A percentile compares a stretch with the other conserved stretches of the same genome.
Conservation (phyloP, 2,888 invertebrate genomes). For the Hermaeophaga mercurialis region DNA sequence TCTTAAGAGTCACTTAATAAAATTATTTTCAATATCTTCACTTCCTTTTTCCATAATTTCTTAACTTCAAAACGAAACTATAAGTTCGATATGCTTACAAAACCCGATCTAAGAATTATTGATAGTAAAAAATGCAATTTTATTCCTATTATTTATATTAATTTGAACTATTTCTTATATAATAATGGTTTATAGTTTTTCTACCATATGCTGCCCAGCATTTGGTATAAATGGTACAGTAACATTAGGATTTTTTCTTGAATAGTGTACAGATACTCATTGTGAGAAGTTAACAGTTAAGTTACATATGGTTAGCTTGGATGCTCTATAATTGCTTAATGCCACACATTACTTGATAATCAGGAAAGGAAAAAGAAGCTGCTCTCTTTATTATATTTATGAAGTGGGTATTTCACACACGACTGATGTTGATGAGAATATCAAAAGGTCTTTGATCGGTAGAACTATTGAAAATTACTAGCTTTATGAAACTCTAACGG, state of each 20-base stretch:
- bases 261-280: conserved; percentile 22
- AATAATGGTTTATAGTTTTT: too few relatives aligned
- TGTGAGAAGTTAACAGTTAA: conserved; percentile 30
- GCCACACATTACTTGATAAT: conserved; percentile 29
- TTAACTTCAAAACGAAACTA: too few relatives aligned
- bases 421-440: conserved; percentile 35
- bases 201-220: too few relatives aligned
- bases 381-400: conserved; percentile 34
- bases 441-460: conserved; percentile 39
- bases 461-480: conserved; percentile 31
- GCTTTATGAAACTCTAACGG: conserved; percentile 30
- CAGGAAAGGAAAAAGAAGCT: conserved; percentile 27
- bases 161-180: too few relatives aligned
- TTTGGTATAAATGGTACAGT: conserved; percentile 16
- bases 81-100: too few relatives aligned
- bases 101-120: too few relatives aligned
- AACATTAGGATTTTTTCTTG: conserved; percentile 22
- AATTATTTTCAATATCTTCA: too few relatives aligned
- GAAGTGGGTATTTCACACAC: conserved; percentile 38
- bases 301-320: conserved; percentile 33
- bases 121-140: too few relatives aligned
- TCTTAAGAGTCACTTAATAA: too few relatives aligned
- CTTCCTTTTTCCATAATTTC: too few relatives aligned
- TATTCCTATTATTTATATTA: too few relatives aligned
- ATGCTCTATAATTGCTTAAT: conserved; percentile 29